Evolutionary conservation across 2,888 invertebrate species (phyloP).

Genomic region (Drosophila austrosaltans): DNA sequence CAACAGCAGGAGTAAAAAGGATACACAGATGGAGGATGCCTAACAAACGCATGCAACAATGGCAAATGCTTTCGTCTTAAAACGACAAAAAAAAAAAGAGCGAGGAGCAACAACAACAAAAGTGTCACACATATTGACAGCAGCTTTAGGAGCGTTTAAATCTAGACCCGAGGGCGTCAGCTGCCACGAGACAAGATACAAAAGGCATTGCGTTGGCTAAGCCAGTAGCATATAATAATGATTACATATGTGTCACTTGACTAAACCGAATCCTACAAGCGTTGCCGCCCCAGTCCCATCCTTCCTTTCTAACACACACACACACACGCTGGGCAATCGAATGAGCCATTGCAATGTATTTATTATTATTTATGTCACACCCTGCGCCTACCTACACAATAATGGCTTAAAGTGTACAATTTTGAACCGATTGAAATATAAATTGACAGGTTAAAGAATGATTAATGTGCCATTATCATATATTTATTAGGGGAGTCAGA

Average conservation of each 20-base stretch:
- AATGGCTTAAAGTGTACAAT: background rate
- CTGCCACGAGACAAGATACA: constrained; percentile 9
- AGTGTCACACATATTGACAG: constrained; percentile 51
- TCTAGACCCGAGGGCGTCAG: constrained; percentile 42
- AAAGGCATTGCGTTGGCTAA: constrained; percentile 53
- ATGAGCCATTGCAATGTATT: background rate
- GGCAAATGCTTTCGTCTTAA: constrained; percentile 53
- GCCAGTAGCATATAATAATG: constrained; percentile 55
- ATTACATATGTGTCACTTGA: constrained; percentile 67
- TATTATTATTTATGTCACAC: constrained; percentile 2
- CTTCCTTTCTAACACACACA: too few species aligned
- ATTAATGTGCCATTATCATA: background rate
- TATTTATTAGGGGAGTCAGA: background rate
- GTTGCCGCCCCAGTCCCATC: background rate
- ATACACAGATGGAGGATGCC: constrained; percentile 31
- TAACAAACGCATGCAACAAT: constrained; percentile 69
- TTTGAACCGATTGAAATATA: constrained; percentile 3
- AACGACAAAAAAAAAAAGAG: constrained; percentile 30
- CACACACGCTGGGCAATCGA: constrained; percentile 16
- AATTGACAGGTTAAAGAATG: background rate
- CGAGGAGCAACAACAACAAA: constrained; percentile 40
- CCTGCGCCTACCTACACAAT: background rate
- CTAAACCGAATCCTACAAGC: constrained; percentile 35
- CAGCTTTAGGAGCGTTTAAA: constrained; percentile 47
- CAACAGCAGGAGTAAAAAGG: constrained; percentile 29